Evolutionary conservation across 2,888 invertebrate genomes (phyloP), one percentile per base, ranked within the genome.

Genomic region (Hypomecis punctinalis): DNA sequence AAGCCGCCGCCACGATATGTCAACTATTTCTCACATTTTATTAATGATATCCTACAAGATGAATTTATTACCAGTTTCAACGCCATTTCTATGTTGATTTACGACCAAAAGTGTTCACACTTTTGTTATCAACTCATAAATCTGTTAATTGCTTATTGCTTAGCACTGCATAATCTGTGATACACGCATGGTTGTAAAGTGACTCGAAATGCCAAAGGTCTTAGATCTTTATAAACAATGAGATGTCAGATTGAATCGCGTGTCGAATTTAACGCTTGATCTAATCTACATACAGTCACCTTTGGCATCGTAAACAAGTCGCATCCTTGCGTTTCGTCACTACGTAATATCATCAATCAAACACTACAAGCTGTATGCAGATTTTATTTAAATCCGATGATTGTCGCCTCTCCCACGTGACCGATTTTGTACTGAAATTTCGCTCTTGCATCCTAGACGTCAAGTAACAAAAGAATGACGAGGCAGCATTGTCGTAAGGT

Each of bases 281-380:
- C 85, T 84, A 86, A 91, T 91, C 89, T 90, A 76, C 90, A 90
- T 91, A 90, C 72, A 80, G 86, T 90, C 88, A 91, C 91, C 91
- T 91, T 90, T 90, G 84, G 84, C 84, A 89, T 81, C 77, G 78
- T 76, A 80, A 82, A 79, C 76, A 82, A 75, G 77, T 75, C 79
- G 68, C 73, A 88, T 84, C 82, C 81, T 80, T 78, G 74, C 78
- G 72, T 86, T 83, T 82, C 85, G 80, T 84, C 83, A 86, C 79
- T 70, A 73, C 78, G 80, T 81, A 83, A 84, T 83, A 86, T 85
- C 86, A 83, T 86, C 88, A 85, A 86, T 88, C 85, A 86, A 82
- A 81, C 75, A 82, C 78, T 84, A 86, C 87, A 87, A 85, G 81
- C 76, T 77, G 74, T 83, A 85, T 86, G 86, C 85, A 81, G 84